Evolutionary conservation across 2,888 invertebrate genomes (phyloP).

Genomic region (Andrena dorsata): DNA sequence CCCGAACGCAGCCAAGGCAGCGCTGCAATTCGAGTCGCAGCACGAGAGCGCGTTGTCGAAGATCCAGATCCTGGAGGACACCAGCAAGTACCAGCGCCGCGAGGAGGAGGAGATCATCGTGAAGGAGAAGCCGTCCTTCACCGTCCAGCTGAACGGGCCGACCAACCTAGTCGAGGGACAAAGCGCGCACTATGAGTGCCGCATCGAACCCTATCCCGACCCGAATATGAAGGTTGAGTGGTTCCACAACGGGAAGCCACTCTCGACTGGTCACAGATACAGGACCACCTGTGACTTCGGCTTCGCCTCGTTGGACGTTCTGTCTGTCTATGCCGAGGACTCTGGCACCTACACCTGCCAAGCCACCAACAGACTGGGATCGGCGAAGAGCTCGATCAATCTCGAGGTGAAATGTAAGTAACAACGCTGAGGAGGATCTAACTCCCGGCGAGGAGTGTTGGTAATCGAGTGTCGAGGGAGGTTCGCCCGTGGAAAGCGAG

Average conservation of each 20-base stretch:
- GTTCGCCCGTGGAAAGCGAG: not conserved
- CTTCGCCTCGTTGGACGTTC: constrained; percentile 97
- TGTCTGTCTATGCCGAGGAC: constrained; percentile 97
- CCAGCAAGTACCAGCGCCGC: constrained; percentile 91
- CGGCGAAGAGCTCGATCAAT: constrained; percentile 92
- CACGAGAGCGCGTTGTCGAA: constrained; percentile 95
- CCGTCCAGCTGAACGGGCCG: constrained; percentile 94
- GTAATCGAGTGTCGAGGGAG: constrained; percentile 21
- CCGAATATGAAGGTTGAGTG: constrained; percentile 95
- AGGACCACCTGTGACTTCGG: constrained; percentile 98
- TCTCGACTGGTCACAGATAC: constrained; percentile 95
- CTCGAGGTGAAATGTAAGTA: constrained; percentile 93
- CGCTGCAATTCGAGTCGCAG: constrained; percentile 94
- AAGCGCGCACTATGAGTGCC: constrained; percentile 96
- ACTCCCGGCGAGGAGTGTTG: constrained; percentile 7
- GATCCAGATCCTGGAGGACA: constrained; percentile 94
- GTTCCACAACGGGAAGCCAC: constrained; percentile 96
- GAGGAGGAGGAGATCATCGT: constrained; percentile 93
- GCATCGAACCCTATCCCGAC: constrained; percentile 97
- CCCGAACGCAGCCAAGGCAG: constrained; percentile 90
- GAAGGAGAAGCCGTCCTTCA: constrained; percentile 94
- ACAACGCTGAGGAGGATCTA: not conserved
- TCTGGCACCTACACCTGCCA: constrained; percentile 96
- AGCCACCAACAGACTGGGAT: constrained; percentile 94
- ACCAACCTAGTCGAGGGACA: constrained; percentile 94